Evolutionary conservation across 1,140 invertebrate species (phyloP), one percentile per base, ranked within the genome.

Genomic region (Zaprionus ghesquierei): DNA sequence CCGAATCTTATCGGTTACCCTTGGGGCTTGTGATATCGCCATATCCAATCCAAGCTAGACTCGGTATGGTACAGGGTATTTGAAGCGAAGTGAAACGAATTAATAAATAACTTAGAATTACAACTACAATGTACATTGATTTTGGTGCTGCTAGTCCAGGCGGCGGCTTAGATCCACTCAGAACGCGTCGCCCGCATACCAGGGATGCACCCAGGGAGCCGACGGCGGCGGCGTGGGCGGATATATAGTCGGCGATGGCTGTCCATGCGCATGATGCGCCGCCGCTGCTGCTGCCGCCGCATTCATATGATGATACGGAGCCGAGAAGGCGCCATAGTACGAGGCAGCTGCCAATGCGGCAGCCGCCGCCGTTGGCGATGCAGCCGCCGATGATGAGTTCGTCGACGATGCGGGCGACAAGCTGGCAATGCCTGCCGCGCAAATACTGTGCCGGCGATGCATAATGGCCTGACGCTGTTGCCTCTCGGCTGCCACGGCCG

Each of bases 151-250:
- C 62, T 46, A 13, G 6, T 27, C 23, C 20, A n/a, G 31, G 8
- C 29, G 35, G 22, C 22, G 25, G 18, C 41, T 12, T 20, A 20
- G 31, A 49, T 10, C 23, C 23, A 15, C 50, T 90, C 61, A 92
- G 63, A 92, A 92, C 22, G 91, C 79, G 59, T 91, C 91, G 20
- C 91, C 91, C 44, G 90, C 77, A 75, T 90, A 92, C 91, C 91
- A 92, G 8, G 91, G 91, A 92, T 92, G 91, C 54, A 92, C 89
- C 91, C 91, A 92, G 0, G 91, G 91, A 5, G 91, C 84, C 41
- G 91, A 92, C 23, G 91, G 91, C 31, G 91, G 91, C 55, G 91
- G 91, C 25, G 91, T 92, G 12, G 91, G 91, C 49, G 91, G 91
- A 78, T 92, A 92, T 22, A 92, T 92, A 15, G 91, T 92, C 18